A percentile compares a stretch with the other conserved stretches of the same genome.
Conservation (phyloP, 2,113 vertebrate genomes). For the Oplegnathus fasciatus region DNA sequence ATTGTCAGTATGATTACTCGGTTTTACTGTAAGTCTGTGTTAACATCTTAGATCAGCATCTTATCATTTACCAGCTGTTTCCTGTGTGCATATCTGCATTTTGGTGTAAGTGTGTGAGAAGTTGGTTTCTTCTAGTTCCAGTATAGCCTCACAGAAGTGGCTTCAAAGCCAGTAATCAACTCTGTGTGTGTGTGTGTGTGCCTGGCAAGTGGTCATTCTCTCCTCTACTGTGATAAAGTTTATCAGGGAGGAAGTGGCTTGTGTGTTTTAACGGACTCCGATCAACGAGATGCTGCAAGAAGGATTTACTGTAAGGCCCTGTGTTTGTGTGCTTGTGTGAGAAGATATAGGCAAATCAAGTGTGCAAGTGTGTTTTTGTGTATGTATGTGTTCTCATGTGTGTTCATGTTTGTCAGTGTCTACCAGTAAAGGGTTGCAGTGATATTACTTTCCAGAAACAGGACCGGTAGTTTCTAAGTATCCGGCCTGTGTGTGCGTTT, state of each 20-base stretch:
- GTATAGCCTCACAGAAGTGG: neutral
- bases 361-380: constrained; percentile 9
- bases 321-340: neutral
- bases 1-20: neutral
- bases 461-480: neutral
- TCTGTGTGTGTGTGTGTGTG: neutral
- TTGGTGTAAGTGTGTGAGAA: neutral
- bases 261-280: neutral
- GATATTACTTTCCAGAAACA: constrained; percentile 24
- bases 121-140: neutral
- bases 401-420: neutral
- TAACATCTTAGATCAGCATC: constrained; percentile 16
- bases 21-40: constrained; percentile 47
- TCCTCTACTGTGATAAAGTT: neutral
- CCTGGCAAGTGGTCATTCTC: constrained; percentile 16
- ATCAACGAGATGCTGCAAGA: neutral
- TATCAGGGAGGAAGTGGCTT: constrained; percentile 51
- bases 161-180: neutral
- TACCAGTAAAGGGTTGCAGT: neutral
- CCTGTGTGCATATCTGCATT: constrained; percentile 19
- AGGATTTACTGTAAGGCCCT: constrained; percentile 43
- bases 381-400: neutral
- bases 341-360: neutral
- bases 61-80: constrained; percentile 62
- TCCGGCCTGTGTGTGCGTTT: neutral